Conservation (phyloP, 2,113 vertebrate species). For the Myrmecobius fasciatus region DNA sequence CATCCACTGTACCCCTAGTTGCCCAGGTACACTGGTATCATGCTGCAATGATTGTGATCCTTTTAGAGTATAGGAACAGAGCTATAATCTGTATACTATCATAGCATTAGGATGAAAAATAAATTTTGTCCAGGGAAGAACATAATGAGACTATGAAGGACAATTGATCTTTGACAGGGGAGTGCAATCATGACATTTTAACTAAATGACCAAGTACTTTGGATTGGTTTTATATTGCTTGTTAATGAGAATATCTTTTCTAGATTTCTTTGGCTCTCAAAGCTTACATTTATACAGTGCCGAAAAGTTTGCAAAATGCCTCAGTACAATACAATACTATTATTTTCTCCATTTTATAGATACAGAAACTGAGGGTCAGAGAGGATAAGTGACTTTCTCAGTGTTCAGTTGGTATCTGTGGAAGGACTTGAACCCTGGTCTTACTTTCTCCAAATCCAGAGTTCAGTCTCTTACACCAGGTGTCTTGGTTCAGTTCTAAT, state of each 20-base stretch:
- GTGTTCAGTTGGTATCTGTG: not conserved
- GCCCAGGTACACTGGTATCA: not conserved
- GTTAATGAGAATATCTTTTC: not conserved
- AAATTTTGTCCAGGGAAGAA: constrained; percentile 30
- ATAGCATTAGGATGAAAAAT: constrained; percentile 46
- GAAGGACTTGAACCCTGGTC: not conserved
- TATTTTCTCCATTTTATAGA: not conserved
- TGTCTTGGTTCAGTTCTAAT: not conserved
- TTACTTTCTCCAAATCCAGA: not conserved
- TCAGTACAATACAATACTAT: not conserved
- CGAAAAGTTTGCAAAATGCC: not conserved
- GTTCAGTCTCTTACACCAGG: not conserved
- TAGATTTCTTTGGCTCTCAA: not conserved
- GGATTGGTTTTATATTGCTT: constrained; percentile 16
- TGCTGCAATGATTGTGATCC: constrained; percentile 10
- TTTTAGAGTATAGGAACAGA: constrained; percentile 23
- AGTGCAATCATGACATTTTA: constrained; percentile 19
- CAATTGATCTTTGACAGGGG: not conserved
- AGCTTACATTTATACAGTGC: not conserved
- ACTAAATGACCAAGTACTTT: constrained; percentile 38
- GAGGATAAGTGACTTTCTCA: not conserved
- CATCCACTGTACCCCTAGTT: not conserved
- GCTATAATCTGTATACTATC: constrained; percentile 1
- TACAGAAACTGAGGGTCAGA: not conserved
- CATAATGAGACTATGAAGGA: constrained; percentile 17